phyloP scores from a whole-genome alignment of 2,888 invertebrate genomes.

The Ennomos quercinarius region DNA sequence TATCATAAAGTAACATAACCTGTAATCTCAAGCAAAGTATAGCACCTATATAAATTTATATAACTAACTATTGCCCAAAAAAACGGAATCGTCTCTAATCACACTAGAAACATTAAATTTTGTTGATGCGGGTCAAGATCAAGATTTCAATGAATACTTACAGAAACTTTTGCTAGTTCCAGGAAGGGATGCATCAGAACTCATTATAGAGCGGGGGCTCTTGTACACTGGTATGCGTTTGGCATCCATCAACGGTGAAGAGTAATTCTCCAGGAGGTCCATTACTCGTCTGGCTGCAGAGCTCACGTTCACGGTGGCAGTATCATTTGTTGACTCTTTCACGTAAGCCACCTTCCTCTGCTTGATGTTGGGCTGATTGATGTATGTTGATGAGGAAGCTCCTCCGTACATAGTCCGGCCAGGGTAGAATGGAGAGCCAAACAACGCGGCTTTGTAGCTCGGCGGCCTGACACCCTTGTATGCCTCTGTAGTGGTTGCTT shows the following conservation, averaged over 20 bases:
- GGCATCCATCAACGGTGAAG: constrained; percentile 92
- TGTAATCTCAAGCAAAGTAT: too few relatives aligned
- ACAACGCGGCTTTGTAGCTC: constrained; percentile 62
- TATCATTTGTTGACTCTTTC: constrained; percentile 49
- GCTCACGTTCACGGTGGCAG: constrained; percentile 79
- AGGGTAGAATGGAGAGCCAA: constrained; percentile 90
- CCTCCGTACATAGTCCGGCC: constrained; percentile 92
- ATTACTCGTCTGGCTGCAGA: constrained; percentile 92
- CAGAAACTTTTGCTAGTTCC: constrained; percentile 28
- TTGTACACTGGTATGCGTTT: constrained; percentile 88
- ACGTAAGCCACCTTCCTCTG: constrained; percentile 54
- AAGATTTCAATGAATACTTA: constrained; percentile 26
- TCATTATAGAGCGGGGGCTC: neutral
- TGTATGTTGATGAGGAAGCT: constrained; percentile 84
- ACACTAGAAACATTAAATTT: too few relatives aligned
- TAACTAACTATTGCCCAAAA: too few relatives aligned
- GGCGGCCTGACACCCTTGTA: constrained; percentile 65
- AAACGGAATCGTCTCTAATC: too few relatives aligned
- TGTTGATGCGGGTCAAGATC: too few relatives aligned
- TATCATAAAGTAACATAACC: too few relatives aligned
- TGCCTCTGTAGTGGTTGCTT: constrained; percentile 61
- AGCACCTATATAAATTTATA: too few relatives aligned
- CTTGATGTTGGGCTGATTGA: constrained; percentile 67
- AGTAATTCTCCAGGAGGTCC: constrained; percentile 92
- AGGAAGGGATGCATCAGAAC: constrained; percentile 22